A percentile compares a stretch with the other conserved stretches of the same genome.
Evolutionary conservation across 2,888 invertebrate species (phyloP).

Genomic region (Cactoblastis cactorum): DNA sequence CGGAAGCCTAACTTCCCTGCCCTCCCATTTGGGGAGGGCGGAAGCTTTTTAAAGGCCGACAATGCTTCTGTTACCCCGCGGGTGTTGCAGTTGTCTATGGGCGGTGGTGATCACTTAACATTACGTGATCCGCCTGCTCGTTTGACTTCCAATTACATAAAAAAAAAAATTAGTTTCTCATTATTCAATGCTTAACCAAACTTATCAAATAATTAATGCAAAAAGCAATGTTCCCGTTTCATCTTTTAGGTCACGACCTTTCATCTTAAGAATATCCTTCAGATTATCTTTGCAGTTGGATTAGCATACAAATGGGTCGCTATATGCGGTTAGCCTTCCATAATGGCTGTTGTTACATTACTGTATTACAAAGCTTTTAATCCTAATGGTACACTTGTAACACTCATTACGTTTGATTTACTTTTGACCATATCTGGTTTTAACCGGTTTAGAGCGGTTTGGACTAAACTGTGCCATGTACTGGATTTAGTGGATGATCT

Average conservation of each 20-base stretch:
- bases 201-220: constrained; percentile 2
- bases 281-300: constrained; percentile 53
- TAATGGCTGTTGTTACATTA: constrained; percentile 60
- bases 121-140: no score
- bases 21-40: no score
- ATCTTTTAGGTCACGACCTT: constrained; percentile 9
- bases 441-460: not conserved
- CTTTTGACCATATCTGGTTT: not conserved
- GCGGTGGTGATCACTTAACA: no score
- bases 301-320: constrained; percentile 68
- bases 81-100: no score
- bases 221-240: constrained; percentile 1
- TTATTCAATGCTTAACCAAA: no score
- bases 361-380: constrained; percentile 33
- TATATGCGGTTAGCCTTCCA: constrained; percentile 48
- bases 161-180: no score
- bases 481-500: not conserved
- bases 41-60: no score
- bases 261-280: constrained; percentile 40
- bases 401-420: constrained; percentile 15
- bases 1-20: no score
- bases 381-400: constrained; percentile 29
- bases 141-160: no score
- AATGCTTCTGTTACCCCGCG: no score
- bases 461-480: not conserved